Base-by-base conservation (phyloP, 2,888 invertebrate genomes). In the Rotaria socialis region DNA sequence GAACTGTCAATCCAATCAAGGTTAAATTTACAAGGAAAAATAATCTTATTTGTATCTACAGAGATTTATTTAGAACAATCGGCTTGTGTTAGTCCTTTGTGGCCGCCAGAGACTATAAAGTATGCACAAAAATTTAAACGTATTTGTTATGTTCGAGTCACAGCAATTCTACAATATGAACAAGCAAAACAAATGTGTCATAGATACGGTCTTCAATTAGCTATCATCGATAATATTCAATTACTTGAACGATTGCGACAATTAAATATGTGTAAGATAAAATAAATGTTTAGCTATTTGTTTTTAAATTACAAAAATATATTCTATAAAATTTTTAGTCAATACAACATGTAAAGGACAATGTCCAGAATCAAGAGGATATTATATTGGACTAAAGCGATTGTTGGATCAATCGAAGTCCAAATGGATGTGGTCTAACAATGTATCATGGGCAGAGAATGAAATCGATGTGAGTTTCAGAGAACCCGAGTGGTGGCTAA, bases 341-440 rank as follows among this genome's bases (percentile, higher is more conserved):
- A 60, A 60, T 60, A n/a, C 27, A 60, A 60, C 60, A 11, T 60
- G 60, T 60, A 60, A 60, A 60, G 60, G 60, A n/a, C 60, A 27
- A 27, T 60, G 60, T 60, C 60, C 60, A 27, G 27, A 60, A 60
- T 1, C 60, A 27, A 1, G 60, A 60, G 60, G 60, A 60, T 60
- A 27, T 60, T 60, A 60, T 60, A 60, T 60, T 60, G 60, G 60
- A 60, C 27, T 60, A 27, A 60, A n/a, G 14, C 60, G 60, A 60
- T n/a, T 10, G 11, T n/a, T 27, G 8, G 27, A n/a, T 27, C n/a
- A n/a, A 60, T 60, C 60, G 8, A 0, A 5, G 27, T 60, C 60
- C 10, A 60, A 27, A 60, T 60, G 60, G 60, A 60, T 60, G 0
- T 60, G 60, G 60, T 60, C 60, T n/a, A 60, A 60, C 27, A 60